Evolutionary conservation across 2,113 vertebrate genomes (phyloP).

Genomic region (Apteryx owenii): DNA sequence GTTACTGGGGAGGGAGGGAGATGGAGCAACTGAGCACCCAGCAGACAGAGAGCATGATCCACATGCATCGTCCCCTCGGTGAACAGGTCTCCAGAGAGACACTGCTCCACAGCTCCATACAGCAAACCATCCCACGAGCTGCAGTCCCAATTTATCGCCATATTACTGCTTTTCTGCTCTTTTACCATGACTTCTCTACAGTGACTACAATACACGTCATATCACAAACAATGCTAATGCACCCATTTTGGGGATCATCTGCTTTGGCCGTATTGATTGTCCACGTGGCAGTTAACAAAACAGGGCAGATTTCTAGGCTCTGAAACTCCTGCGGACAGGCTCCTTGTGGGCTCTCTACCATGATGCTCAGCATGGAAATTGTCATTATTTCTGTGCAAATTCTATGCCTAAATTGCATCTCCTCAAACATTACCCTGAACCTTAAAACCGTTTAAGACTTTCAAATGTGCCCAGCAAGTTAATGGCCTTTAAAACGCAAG

Average conservation of each 20-base stretch:
- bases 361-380: accelerated
- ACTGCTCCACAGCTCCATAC: no score
- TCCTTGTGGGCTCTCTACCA: not conserved
- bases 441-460: not conserved
- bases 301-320: accelerated
- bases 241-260: accelerated
- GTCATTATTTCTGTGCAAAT: accelerated
- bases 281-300: not conserved
- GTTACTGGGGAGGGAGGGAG: not conserved
- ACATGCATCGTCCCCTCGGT: not conserved
- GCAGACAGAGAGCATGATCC: no score
- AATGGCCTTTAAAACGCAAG: not conserved
- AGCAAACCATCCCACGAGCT: accelerated
- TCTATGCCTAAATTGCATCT: not conserved
- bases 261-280: accelerated
- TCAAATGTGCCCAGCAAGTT: not conserved
- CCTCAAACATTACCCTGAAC: not conserved
- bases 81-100: no score
- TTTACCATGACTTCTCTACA: accelerated
- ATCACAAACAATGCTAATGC: accelerated
- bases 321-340: accelerated
- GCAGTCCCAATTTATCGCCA: accelerated
- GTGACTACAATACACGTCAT: accelerated
- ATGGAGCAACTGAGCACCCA: accelerated
- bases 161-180: not conserved